Conservation (phyloP, 2,888 invertebrate genomes). For the Volucella inanis region DNA sequence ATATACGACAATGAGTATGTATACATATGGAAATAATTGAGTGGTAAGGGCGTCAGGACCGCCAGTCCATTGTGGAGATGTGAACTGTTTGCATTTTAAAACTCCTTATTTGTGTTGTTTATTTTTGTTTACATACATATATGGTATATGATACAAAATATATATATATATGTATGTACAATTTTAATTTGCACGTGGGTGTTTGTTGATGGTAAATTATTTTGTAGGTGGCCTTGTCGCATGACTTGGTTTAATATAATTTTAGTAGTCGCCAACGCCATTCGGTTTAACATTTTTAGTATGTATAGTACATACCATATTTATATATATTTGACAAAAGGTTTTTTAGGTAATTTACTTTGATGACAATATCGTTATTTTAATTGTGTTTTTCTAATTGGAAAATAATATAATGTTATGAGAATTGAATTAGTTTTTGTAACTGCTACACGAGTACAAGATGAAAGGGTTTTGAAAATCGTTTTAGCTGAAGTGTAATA, state of each 20-base stretch:
- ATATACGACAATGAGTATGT: too few relatives aligned
- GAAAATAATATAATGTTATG: too few relatives aligned
- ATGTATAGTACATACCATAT: neutral
- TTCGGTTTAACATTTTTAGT: constrained; percentile 30
- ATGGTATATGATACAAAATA: too few relatives aligned
- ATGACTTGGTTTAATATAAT: constrained; percentile 21
- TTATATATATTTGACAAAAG: neutral
- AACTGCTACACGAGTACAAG: too few relatives aligned
- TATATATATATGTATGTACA: too few relatives aligned
- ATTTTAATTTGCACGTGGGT: constrained; percentile 32
- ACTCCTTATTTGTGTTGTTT: neutral
- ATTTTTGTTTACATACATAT: neutral
- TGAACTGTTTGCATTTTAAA: constrained; percentile 13
- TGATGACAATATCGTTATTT: constrained; percentile 12
- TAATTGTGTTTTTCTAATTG: constrained; percentile 3
- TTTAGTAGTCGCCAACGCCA: constrained; percentile 11
- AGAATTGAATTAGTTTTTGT: too few relatives aligned
- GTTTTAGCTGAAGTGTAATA: too few relatives aligned
- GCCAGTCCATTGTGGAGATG: neutral
- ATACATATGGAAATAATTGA: constrained; percentile 4
- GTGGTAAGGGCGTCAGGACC: neutral
- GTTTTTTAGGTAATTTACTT: constrained; percentile 36
- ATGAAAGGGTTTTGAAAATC: too few relatives aligned
- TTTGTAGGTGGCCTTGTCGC: constrained; percentile 18
- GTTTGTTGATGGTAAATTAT: neutral